Evolutionary conservation across 2,888 invertebrate genomes (phyloP), one percentile per base, ranked within the genome.

Genomic region (Sinhomidia bicolor): DNA sequence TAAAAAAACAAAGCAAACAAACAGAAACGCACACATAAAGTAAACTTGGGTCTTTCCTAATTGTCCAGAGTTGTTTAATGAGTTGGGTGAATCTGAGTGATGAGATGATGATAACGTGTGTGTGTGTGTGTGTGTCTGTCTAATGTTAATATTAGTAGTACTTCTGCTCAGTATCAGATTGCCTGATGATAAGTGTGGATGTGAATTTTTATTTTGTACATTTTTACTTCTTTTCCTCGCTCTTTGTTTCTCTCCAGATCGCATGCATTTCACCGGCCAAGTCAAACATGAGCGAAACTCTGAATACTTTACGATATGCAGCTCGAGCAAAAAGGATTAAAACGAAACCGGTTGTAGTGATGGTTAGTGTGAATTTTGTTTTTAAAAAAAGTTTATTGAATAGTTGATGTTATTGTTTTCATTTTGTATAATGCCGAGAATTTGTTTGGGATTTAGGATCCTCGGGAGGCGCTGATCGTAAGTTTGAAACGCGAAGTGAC

Each of bases 211-310:
- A 41, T 41, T 41, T 41, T 5, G 10, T 41, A 5, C 10, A 41
- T 41, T 41, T 41, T 41, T 5, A n/a, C n/a, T n/a, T n/a, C n/a
- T n/a, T n/a, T n/a, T n/a, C n/a, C n/a, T n/a, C 41, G 6, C 10
- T 51, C 51, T 3, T 20, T 60, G 10, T 51, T 12, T 26, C 9
- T 51, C 7, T 83, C 94, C 23, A 98, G 98, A 98, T 99, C 92
- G 98, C 99, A 0, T 99, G 99, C 93, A 96, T 98, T 91, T 98
- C 98, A 0, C 98, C 98, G 0, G 97, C 97, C 0, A 96, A 95
- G 92, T 96, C 96, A 0, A 98, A 98, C 93, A 94, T 96, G 76
- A 96, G 96, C 47, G 99, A 99, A 94, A 98, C 98, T 0, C 93
- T 98, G 88, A 99, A 98, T 94, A 99, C 99, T 0, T 94, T 99